phyloP scores from a whole-genome alignment of 1,140 invertebrate species.

The Tigriopus japonicus region DNA sequence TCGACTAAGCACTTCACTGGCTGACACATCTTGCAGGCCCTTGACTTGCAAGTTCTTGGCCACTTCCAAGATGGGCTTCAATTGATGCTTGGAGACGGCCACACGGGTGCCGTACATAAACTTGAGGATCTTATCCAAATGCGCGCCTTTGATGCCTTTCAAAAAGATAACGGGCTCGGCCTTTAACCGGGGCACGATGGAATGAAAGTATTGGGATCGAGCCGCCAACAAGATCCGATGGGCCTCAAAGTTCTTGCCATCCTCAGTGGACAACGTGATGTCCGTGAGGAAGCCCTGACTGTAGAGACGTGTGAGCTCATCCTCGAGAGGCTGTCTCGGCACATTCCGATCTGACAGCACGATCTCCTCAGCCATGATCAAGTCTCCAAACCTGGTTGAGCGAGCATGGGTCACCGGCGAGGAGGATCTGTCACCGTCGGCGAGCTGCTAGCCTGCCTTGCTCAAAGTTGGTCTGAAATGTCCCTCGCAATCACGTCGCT shows the following conservation, averaged over 20 bases:
- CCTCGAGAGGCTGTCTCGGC: background rate
- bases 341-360: slow-evolving; percentile 6
- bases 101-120: slow-evolving; percentile 7
- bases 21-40: slow-evolving; percentile 6
- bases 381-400: no score
- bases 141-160: slow-evolving; percentile 9
- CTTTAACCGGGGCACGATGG: slow-evolving; percentile 8
- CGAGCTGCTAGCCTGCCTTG: no score
- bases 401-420: no score
- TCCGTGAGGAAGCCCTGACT: slow-evolving; percentile 12
- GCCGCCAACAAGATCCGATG: slow-evolving; percentile 8
- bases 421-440: no score
- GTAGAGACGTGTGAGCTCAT: slow-evolving; percentile 8
- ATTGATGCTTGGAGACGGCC: background rate
- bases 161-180: slow-evolving; percentile 12
- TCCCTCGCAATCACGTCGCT: no score
- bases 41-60: slow-evolving; percentile 11
- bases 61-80: slow-evolving; percentile 8
- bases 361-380: slow-evolving; percentile 7
- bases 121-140: slow-evolving; percentile 13
- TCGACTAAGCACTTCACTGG: background rate
- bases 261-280: slow-evolving; percentile 12
- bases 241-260: slow-evolving; percentile 15
- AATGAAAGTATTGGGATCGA: slow-evolving; percentile 9
- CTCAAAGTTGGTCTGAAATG: no score